A percentile compares a stretch with the other conserved stretches of the same genome.
Conservation (phyloP, 1,140 invertebrate species). For the Drosophila trapezifrons region DNA sequence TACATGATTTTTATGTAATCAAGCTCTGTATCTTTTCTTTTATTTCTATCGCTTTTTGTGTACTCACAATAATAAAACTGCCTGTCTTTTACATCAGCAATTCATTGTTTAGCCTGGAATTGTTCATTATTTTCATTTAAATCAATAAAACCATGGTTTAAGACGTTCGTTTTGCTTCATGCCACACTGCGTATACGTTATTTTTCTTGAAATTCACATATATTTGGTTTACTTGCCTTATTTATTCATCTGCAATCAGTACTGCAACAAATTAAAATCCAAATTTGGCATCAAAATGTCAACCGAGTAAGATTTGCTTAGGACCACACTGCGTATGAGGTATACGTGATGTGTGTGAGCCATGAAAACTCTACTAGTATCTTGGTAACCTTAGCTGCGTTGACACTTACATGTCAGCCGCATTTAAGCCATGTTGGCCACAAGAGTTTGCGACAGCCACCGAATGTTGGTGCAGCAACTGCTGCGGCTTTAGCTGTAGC, state of each 20-base stretch:
- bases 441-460: constrained; percentile 23
- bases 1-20: neutral
- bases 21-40: neutral
- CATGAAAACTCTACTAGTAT: constrained; percentile 6
- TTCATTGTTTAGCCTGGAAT: neutral
- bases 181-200: constrained; percentile 1
- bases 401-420: constrained; percentile 37
- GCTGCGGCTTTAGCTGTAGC: neutral
- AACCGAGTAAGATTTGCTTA: neutral
- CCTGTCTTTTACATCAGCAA: neutral
- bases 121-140: neutral
- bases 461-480: constrained; percentile 3
- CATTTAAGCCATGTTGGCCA: constrained; percentile 23
- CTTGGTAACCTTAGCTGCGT: constrained; percentile 1
- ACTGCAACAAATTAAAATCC: constrained; percentile 1
- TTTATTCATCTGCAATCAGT: neutral
- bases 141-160: neutral
- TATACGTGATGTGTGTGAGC: constrained; percentile 7
- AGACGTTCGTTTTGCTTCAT: neutral
- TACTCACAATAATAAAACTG: neutral
- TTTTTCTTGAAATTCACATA: neutral
- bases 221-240: neutral
- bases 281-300: constrained; percentile 1
- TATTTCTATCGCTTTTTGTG: neutral
- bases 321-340: constrained; percentile 17